These are phyloP conservation scores for Cephalotes varians DNA, from an alignment of 2,888 invertebrate genomes.

Conservation along the genomic window DNA sequence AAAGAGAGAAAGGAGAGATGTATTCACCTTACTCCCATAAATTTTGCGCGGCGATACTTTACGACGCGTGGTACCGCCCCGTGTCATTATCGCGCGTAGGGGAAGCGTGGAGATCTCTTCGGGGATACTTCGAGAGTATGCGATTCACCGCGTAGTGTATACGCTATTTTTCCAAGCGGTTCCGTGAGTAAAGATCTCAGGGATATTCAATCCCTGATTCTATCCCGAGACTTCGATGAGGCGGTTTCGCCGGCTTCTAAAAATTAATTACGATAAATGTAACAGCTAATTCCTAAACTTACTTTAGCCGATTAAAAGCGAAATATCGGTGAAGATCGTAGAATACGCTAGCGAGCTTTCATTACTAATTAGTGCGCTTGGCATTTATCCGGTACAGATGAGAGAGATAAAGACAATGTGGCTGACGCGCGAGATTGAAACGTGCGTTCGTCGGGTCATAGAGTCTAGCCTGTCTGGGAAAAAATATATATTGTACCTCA, in stretches of 20 bases:
- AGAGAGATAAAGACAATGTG: constrained; percentile 40
- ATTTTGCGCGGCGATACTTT: constrained; percentile 82
- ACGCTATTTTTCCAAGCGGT: constrained; percentile 62
- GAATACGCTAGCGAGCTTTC: constrained; percentile 48
- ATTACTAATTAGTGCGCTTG: constrained; percentile 57
- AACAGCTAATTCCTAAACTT: neutral
- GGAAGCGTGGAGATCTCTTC: constrained; percentile 64
- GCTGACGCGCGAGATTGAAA: constrained; percentile 40
- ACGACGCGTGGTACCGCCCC: constrained; percentile 83
- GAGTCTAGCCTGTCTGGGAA: constrained; percentile 22
- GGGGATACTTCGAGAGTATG: constrained; percentile 33
- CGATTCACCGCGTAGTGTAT: constrained; percentile 6
- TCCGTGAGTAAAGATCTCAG: constrained; percentile 26
- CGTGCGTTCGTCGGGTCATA: constrained; percentile 16
- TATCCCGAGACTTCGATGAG: constrained; percentile 42
- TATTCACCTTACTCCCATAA: constrained; percentile 79
- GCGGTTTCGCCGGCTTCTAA: constrained; percentile 59
- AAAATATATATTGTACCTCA: neutral
- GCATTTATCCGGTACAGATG: constrained; percentile 20
- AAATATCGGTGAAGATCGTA: constrained; percentile 25
- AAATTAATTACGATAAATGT: constrained; percentile 3
- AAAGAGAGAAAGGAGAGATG: constrained; percentile 34
- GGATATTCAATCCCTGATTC: constrained; percentile 15
- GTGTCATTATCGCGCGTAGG: constrained; percentile 82
- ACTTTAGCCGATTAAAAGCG: constrained; percentile 5